Percentiles rank a stretch among this genome's conserved stretches.
These are phyloP conservation scores for Phalanger gymnotis DNA, from an alignment of 2,797 vertebrate species.

Conservation along the genomic window DNA sequence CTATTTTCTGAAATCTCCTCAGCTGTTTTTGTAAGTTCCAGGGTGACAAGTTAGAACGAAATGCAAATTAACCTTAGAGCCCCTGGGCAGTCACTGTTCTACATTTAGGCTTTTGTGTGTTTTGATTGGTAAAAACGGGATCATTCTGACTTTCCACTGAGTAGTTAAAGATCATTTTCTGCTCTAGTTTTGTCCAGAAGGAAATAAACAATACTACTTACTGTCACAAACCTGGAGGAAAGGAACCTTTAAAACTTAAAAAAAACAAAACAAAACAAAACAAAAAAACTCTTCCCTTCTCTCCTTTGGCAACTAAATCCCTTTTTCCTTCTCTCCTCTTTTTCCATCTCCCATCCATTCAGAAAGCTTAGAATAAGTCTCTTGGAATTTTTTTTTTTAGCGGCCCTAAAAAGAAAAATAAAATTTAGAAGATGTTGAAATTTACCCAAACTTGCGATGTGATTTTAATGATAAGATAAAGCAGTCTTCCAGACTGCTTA, in stretches of 20 bases:
- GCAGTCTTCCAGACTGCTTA: neutral
- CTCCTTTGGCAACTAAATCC: too few relatives aligned
- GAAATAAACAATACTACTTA: neutral
- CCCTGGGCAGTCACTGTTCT: neutral
- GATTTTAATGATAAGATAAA: neutral
- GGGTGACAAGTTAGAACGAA: neutral
- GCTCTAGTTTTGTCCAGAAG: neutral
- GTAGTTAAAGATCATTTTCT: neutral
- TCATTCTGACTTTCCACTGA: neutral
- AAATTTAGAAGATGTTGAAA: neutral
- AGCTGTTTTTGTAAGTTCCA: neutral
- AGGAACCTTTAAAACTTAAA: neutral
- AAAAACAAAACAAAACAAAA: too few relatives aligned
- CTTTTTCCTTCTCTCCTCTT: neutral
- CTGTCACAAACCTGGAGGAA: neutral
- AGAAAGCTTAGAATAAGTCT: neutral
- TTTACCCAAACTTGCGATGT: neutral
- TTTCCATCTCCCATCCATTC: neutral
- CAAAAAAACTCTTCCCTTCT: neutral
- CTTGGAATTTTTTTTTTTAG: neutral
- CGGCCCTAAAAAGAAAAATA: neutral
- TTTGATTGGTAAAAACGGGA: neutral
- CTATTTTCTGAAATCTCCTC: neutral
- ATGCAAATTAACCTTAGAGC: neutral
- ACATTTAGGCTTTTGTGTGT: neutral